phyloP scores from a whole-genome alignment of 1,140 invertebrate genomes.

The Protaetia brevitarsis region DNA sequence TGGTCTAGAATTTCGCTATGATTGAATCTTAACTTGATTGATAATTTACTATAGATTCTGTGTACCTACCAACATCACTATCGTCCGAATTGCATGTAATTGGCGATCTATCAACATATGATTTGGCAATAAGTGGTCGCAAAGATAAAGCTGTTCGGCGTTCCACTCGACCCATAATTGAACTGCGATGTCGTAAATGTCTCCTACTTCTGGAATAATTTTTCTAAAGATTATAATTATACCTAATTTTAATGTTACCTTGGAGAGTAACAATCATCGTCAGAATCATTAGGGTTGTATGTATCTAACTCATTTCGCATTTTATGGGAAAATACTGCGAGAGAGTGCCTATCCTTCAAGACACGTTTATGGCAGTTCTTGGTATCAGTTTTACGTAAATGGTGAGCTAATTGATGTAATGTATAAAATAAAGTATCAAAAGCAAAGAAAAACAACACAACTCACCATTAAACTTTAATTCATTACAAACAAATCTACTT shows the following conservation, averaged over 20 bases:
- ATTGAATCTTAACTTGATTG: too few relatives aligned
- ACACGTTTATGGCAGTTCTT: conserved; percentile 2
- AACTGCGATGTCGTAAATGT: conserved; percentile 31
- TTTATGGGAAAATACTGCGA: conserved; percentile 38
- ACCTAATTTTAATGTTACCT: conserved; percentile 29
- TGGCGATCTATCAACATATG: conserved; percentile 44
- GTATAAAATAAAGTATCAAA: not conserved
- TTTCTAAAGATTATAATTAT: conserved; percentile 15
- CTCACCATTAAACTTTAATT: conserved; percentile 33
- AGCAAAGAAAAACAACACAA: too few relatives aligned
- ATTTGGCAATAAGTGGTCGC: conserved; percentile 43
- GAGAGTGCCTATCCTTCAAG: conserved; percentile 28
- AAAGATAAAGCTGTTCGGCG: conserved; percentile 43
- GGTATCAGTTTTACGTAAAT: conserved; percentile 18
- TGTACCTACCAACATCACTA: conserved; percentile 31
- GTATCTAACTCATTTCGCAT: conserved; percentile 43
- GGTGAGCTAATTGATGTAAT: conserved; percentile 21
- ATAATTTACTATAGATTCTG: too few relatives aligned
- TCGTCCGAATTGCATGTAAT: conserved; percentile 40
- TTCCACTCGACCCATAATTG: conserved; percentile 35
- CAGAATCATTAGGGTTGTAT: conserved; percentile 41
- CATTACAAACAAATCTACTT: conserved; percentile 39
- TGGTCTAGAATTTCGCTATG: too few relatives aligned
- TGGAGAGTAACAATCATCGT: conserved; percentile 40
- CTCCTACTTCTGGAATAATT: conserved; percentile 22